phyloP scores from a whole-genome alignment of 2,888 invertebrate species.

The Phragmatobia fuliginosa region DNA sequence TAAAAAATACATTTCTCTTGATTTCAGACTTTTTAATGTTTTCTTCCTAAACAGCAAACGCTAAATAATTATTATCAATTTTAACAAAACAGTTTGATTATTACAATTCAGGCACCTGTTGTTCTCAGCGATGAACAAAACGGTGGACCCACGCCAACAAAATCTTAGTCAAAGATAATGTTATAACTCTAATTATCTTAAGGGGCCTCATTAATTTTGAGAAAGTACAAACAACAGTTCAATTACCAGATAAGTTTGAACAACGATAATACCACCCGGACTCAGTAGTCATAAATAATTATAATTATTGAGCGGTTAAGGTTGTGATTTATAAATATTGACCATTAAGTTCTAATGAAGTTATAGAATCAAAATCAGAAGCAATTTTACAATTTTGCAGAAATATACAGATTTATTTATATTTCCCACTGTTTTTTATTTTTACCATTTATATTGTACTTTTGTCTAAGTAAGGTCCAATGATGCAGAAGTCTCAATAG shows the following conservation, averaged over 20 bases:
- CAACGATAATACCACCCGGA: slow-evolving; percentile 20
- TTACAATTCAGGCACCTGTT: background rate
- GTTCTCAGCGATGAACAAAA: background rate
- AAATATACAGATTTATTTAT: background rate
- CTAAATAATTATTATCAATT: background rate
- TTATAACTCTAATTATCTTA: slow-evolving; percentile 9
- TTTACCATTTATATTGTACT: no score
- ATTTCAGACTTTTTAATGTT: background rate
- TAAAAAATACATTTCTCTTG: no score
- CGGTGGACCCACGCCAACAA: background rate
- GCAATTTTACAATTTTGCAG: background rate
- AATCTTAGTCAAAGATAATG: background rate
- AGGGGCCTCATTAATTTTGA: slow-evolving; percentile 9
- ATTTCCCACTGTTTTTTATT: no score
- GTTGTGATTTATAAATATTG: background rate
- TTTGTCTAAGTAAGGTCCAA: no score
- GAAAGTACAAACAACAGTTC: slow-evolving; percentile 40
- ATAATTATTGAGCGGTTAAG: slow-evolving; percentile 20
- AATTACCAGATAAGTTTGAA: slow-evolving; percentile 39
- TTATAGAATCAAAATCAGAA: no score
- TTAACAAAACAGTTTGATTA: background rate
- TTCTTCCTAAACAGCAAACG: background rate
- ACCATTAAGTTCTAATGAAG: background rate
- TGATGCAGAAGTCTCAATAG: no score
- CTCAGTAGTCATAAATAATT: slow-evolving; percentile 41